Conservation (phyloP, 2,888 invertebrate genomes). For the Drosophila ezoana region DNA sequence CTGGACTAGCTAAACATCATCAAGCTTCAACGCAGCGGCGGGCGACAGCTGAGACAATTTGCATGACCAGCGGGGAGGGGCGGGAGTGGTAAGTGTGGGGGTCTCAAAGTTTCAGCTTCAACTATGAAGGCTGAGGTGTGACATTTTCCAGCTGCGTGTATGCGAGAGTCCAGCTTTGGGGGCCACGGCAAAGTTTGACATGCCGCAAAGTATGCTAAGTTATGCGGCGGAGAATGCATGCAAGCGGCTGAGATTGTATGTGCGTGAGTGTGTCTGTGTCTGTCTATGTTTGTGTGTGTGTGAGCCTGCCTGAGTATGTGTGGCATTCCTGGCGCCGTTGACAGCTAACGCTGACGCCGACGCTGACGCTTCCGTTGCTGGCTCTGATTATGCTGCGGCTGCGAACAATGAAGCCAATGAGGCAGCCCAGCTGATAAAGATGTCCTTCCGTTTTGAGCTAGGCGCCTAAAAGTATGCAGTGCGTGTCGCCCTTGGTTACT, state of each 20-base stretch:
- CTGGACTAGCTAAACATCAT: slow-evolving; percentile 65
- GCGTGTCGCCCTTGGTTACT: slow-evolving; percentile 62
- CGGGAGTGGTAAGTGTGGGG: not conserved
- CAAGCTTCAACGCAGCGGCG: slow-evolving; percentile 44
- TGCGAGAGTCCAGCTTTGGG: slow-evolving; percentile 41
- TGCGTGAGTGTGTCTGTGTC: not conserved
- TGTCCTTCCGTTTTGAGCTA: slow-evolving; percentile 63
- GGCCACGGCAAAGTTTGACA: slow-evolving; percentile 63
- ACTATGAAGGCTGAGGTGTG: slow-evolving; percentile 37
- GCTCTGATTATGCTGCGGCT: slow-evolving; percentile 60
- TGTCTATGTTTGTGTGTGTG: slow-evolving; percentile 1
- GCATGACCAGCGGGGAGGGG: slow-evolving; percentile 34
- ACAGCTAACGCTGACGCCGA: slow-evolving; percentile 39
- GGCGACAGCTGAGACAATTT: slow-evolving; percentile 57
- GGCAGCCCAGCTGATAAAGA: slow-evolving; percentile 68
- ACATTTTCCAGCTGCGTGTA: slow-evolving; percentile 34
- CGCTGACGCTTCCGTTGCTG: slow-evolving; percentile 18
- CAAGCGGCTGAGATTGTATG: slow-evolving; percentile 18
- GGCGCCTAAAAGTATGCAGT: slow-evolving; percentile 63
- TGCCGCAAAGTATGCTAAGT: slow-evolving; percentile 74
- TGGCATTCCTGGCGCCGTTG: slow-evolving; percentile 46
- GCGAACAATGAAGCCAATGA: slow-evolving; percentile 59
- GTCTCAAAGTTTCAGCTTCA: slow-evolving; percentile 23
- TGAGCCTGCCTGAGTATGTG: slow-evolving; percentile 40
- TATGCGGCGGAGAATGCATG: slow-evolving; percentile 59